A percentile compares a stretch with the other conserved stretches of the same genome.
Evolutionary conservation across 2,888 invertebrate species (phyloP).

Genomic region (Chloromyia formosa): DNA sequence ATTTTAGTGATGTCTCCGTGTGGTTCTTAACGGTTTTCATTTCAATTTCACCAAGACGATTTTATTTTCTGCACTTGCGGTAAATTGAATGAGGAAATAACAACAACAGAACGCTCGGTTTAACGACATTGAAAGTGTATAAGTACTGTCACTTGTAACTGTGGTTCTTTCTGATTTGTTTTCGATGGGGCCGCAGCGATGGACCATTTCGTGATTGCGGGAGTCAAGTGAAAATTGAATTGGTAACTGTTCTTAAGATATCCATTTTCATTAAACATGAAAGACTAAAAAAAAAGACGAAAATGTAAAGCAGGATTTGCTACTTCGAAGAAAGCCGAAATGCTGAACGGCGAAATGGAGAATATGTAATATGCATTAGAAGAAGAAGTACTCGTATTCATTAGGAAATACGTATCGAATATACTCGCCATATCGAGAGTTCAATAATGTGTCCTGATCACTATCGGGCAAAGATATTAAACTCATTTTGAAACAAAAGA

Average conservation of each 20-base stretch:
- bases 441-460: too few relatives aligned
- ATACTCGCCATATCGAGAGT: too few relatives aligned
- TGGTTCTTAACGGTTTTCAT: slow-evolving; percentile 25
- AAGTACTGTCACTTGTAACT: slow-evolving; percentile 34
- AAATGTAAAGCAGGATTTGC: too few relatives aligned
- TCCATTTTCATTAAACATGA: too few relatives aligned
- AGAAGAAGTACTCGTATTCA: too few relatives aligned
- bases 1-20: slow-evolving; percentile 15
- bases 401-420: too few relatives aligned
- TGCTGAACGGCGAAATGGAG: too few relatives aligned
- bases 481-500: too few relatives aligned
- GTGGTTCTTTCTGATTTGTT: slow-evolving; percentile 5
- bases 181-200: neutral
- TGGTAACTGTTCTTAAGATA: neutral
- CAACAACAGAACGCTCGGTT: neutral
- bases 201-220: slow-evolving; percentile 13
- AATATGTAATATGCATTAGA: too few relatives aligned
- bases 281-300: too few relatives aligned
- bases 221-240: slow-evolving; percentile 10
- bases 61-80: neutral
- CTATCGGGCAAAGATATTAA: too few relatives aligned
- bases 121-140: slow-evolving; percentile 26
- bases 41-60: slow-evolving; percentile 24
- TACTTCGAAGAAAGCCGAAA: too few relatives aligned
- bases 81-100: slow-evolving; percentile 12